phyloP scores from a whole-genome alignment of 2,113 vertebrate species.

The Cyprinodon variegatus region DNA sequence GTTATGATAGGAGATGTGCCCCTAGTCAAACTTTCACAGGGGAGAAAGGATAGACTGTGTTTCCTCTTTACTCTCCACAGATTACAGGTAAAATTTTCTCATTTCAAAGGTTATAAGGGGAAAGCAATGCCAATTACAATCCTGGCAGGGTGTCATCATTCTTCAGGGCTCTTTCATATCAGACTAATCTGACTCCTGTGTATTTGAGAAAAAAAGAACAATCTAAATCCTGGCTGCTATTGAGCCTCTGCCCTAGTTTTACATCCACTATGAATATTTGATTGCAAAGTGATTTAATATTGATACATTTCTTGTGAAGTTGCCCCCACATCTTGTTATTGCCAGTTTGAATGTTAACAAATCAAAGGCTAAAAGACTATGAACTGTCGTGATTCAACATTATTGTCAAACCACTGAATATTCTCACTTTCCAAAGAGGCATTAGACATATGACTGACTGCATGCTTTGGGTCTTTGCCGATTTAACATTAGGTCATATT shows the following conservation, averaged over 20 bases:
- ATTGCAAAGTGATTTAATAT: constrained; percentile 48
- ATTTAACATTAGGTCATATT: constrained; percentile 46
- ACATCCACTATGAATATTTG: constrained; percentile 47
- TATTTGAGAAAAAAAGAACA: constrained; percentile 17
- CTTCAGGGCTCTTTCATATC: background rate
- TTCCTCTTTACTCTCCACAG: background rate
- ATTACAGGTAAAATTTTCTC: background rate
- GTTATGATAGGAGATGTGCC: background rate
- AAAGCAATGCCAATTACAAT: background rate
- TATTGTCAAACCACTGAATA: constrained; percentile 33
- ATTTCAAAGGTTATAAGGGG: background rate
- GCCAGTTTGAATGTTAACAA: constrained; percentile 50
- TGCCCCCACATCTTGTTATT: constrained; percentile 30
- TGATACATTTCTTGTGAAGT: constrained; percentile 52
- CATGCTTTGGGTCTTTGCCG: constrained; percentile 22
- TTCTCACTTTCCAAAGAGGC: constrained; percentile 24
- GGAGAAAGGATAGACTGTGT: background rate
- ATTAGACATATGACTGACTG: constrained; percentile 24
- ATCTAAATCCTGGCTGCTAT: constrained; percentile 7
- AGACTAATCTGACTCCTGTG: constrained; percentile 20
- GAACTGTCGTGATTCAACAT: constrained; percentile 10
- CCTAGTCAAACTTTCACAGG: background rate
- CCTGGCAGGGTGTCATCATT: constrained; percentile 1
- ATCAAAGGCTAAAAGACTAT: constrained; percentile 15
- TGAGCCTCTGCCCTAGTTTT: constrained; percentile 26